Conservation (phyloP, 2,888 invertebrate genomes). For the Drosophila neonasuta region DNA sequence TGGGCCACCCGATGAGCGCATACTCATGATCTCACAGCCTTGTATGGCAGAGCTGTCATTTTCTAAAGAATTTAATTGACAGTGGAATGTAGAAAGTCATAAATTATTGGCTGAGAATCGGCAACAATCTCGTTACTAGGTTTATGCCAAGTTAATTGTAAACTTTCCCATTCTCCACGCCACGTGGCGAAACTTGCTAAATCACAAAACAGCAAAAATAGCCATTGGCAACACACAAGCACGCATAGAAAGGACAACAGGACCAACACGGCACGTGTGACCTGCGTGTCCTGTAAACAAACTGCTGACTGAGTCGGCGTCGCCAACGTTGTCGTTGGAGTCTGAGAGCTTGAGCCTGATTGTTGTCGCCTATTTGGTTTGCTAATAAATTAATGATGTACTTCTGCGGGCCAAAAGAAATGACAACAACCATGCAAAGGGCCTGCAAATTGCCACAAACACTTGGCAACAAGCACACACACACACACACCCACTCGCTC, state of each 20-base stretch:
- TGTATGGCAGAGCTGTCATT: conserved; percentile 58
- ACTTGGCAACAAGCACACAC: conserved; percentile 50
- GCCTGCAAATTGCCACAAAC: conserved; percentile 62
- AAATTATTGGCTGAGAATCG: conserved; percentile 57
- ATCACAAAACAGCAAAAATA: conserved; percentile 17
- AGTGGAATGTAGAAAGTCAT: conserved; percentile 70
- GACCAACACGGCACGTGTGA: conserved; percentile 42
- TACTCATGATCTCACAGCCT: conserved; percentile 46
- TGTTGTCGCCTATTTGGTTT: conserved; percentile 70
- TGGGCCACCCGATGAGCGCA: conserved; percentile 28
- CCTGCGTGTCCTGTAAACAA: conserved; percentile 43
- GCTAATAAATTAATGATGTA: conserved; percentile 77
- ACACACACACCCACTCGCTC: no score
- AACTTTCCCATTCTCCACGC: conserved; percentile 16
- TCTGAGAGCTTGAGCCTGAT: conserved; percentile 32
- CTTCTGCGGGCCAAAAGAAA: conserved; percentile 52
- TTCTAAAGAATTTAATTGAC: conserved; percentile 76
- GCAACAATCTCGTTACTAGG: conserved; percentile 12
- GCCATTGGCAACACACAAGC: conserved; percentile 9
- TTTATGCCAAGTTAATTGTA: conserved; percentile 48
- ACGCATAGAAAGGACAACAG: conserved; percentile 2
- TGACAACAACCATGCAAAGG: conserved; percentile 27
- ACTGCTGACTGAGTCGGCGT: conserved; percentile 41
- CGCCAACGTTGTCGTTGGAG: background rate
- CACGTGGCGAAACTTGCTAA: background rate